Conservation (phyloP, 2,888 invertebrate genomes). For the Octodonta nipae region DNA sequence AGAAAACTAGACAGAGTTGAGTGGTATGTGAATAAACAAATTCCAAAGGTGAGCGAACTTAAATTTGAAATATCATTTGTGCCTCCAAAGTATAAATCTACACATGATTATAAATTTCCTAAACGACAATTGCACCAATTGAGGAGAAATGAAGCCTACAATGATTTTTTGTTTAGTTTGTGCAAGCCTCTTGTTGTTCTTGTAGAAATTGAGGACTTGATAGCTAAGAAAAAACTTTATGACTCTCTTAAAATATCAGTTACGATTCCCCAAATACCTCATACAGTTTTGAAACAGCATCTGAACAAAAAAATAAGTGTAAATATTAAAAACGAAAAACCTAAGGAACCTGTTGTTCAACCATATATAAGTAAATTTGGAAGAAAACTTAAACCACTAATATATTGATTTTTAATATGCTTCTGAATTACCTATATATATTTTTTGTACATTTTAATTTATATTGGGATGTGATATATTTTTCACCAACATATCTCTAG, state of each 20-base stretch:
- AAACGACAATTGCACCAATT: constrained; percentile 18
- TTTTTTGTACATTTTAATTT: too few relatives aligned
- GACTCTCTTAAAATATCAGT: constrained; percentile 5
- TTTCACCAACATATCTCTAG: too few relatives aligned
- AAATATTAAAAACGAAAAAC: not conserved
- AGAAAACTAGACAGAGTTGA: constrained; percentile 22
- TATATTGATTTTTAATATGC: too few relatives aligned
- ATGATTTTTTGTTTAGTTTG: constrained; percentile 11
- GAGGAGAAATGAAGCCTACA: constrained; percentile 9
- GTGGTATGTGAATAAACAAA: constrained; percentile 21
- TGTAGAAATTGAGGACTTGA: constrained; percentile 10
- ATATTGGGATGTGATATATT: too few relatives aligned
- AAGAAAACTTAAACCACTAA: too few relatives aligned
- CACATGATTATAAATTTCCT: constrained; percentile 17
- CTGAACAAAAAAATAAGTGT: not conserved
- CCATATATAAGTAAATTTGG: too few relatives aligned
- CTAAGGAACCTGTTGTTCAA: too few relatives aligned
- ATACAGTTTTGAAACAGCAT: not conserved
- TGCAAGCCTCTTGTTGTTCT: constrained; percentile 12
- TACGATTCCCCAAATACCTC: not conserved
- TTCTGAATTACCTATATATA: too few relatives aligned
- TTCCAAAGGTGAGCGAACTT: constrained; percentile 7
- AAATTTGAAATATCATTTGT: constrained; percentile 13
- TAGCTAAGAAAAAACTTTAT: constrained; percentile 4
- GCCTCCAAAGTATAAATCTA: constrained; percentile 6